phyloP scores from a whole-genome alignment of 1,140 invertebrate species.

The Zaprionus lachaisei region DNA sequence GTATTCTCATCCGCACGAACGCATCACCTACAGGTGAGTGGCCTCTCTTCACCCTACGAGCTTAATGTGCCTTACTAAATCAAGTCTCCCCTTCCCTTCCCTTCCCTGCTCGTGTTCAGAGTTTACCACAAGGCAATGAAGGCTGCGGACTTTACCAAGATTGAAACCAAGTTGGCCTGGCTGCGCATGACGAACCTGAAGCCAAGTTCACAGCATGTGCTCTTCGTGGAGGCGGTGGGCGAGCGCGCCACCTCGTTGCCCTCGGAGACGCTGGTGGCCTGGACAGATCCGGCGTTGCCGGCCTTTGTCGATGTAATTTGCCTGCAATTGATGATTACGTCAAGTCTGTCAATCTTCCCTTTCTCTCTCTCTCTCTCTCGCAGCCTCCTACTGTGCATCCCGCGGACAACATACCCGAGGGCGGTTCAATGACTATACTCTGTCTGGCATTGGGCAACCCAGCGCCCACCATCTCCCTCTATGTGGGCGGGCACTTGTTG shows the following conservation, averaged over 20 bases:
- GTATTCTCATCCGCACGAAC: conserved; percentile 90
- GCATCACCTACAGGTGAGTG: conserved; percentile 89
- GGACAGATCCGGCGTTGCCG: conserved; percentile 94
- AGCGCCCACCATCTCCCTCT: conserved; percentile 92
- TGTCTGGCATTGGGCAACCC: conserved; percentile 93
- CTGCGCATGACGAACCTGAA: conserved; percentile 88
- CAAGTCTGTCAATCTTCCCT: conserved; percentile 7
- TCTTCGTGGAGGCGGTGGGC: conserved; percentile 89
- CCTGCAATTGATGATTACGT: conserved; percentile 3
- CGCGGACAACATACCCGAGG: conserved; percentile 91
- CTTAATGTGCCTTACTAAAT: not conserved
- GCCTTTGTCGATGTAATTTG: conserved; percentile 91
- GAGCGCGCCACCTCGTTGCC: conserved; percentile 89
- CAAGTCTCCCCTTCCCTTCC: not conserved
- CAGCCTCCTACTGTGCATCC: conserved; percentile 93
- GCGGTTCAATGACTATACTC: conserved; percentile 92
- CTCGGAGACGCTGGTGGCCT: conserved; percentile 92
- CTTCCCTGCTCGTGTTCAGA: conserved; percentile 79
- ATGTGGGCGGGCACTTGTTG: conserved; percentile 88
- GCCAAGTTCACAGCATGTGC: conserved; percentile 91
- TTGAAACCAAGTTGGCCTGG: conserved; percentile 88
- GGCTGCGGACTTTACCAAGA: conserved; percentile 86
- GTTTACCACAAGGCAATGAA: conserved; percentile 88
- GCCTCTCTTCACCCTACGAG: not conserved
- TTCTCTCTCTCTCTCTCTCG: conserved; percentile 4